Evolutionary conservation across 1,140 invertebrate genomes (phyloP).

Genomic region (Ostrea denselamellosa): DNA sequence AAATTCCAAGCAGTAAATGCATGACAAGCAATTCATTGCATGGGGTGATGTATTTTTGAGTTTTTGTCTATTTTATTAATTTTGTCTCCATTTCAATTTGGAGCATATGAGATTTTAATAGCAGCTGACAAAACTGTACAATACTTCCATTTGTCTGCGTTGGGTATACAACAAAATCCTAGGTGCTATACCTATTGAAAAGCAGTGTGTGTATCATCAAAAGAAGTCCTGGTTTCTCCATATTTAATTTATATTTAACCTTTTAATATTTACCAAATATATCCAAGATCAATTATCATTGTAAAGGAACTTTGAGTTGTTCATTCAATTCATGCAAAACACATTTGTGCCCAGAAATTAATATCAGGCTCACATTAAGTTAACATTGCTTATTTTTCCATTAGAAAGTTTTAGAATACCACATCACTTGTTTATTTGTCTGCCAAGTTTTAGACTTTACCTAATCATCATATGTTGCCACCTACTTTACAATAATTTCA

Average conservation of each 20-base stretch:
- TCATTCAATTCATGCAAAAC: conserved; percentile 2
- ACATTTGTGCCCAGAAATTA: conserved; percentile 16
- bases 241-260: conserved; percentile 37
- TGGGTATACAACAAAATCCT: background rate
- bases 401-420: background rate
- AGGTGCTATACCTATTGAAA: background rate
- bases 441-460: no score
- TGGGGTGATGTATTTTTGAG: background rate
- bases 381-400: background rate
- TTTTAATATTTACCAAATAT: conserved; percentile 37
- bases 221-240: background rate
- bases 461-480: no score
- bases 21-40: background rate
- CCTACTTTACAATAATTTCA: no score
- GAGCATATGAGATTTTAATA: conserved; percentile 25
- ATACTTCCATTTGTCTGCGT: conserved; percentile 16
- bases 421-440: no score
- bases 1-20: background rate
- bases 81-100: background rate
- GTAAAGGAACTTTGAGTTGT: background rate
- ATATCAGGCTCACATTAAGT: conserved; percentile 26
- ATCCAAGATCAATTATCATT: conserved; percentile 10
- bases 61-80: conserved; percentile 37
- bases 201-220: background rate
- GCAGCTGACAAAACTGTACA: background rate